Base-by-base conservation (phyloP, 2,113 vertebrate genomes). In the Macrotis lagotis region DNA sequence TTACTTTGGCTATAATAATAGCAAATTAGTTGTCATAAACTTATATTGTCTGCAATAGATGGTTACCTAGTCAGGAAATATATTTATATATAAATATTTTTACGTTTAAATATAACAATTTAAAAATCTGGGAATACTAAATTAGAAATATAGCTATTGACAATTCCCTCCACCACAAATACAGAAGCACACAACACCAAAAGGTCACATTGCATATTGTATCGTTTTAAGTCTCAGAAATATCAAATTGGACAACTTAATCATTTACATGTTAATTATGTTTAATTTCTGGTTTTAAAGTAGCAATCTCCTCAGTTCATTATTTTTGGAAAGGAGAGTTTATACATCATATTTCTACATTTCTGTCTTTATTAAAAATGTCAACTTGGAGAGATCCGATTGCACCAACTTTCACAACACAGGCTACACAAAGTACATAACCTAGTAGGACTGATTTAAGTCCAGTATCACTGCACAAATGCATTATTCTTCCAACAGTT, bases 341-440 rank as follows among this genome's bases (percentile, higher is more conserved):
- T 22, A 50, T 53, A 48, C 47, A 12, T 91, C 50, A 12, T 44
- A 50, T 10, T n/a, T 59, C 83, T 90, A 51, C 88, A 44, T 1
- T 4, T 55, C 44, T 89, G 91, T 91, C 49, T 94, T 48, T 14
- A 8, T 16, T 59, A 48, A 48, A 89, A 26, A 49, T 31, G 48
- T 90, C 83, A 28, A 12, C 44, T 6, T 3, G 0, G 31, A 31
- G 2, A 48, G 59, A 31, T 10, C 5, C 8, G 47, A 2, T 8
- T 0, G 9, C 8, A 28, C 44, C 0, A 3, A 8, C 7, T 31
- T 89, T 66, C 44, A 31, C 9, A 1, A 0, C 2, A 2, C n/a
- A 25, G 25, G 74, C 37, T 2, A 0, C 3, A 12, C 25, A 4
- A 8, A n/a, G 26, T 19, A 22, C 3, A 16, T 2, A 10, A 11